Conservation (phyloP, 2,797 vertebrate genomes). For the Podargus strigoides region DNA sequence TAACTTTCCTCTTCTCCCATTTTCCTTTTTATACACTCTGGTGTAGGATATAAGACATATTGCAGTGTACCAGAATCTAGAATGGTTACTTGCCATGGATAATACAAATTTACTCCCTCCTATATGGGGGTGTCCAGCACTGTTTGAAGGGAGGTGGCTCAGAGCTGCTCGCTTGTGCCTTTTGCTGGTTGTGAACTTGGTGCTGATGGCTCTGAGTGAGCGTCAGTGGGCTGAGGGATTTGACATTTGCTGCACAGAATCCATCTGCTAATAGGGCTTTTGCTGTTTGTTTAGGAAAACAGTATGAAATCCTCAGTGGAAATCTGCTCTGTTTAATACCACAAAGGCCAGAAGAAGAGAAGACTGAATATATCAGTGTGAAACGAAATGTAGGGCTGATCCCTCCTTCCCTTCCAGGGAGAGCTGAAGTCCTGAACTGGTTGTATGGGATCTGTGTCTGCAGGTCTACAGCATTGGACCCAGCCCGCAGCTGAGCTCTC, state of each 20-base stretch:
- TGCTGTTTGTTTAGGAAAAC: background rate
- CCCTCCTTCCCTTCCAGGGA: background rate
- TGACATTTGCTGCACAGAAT: background rate
- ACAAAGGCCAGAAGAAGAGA: background rate
- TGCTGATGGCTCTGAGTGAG: background rate
- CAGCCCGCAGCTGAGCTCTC: background rate
- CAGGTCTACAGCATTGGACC: background rate
- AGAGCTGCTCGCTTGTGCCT: background rate
- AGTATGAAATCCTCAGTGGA: background rate
- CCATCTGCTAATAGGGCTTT: background rate
- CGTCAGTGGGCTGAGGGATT: background rate
- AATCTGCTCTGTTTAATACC: background rate
- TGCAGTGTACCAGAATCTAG: background rate
- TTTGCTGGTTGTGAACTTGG: background rate
- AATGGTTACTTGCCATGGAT: background rate
- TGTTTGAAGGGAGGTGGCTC: background rate
- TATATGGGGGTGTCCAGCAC: background rate
- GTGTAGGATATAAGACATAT: background rate
- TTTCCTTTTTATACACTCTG: background rate
- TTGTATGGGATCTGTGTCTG: background rate
- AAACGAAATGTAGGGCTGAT: background rate
- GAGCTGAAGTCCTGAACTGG: background rate
- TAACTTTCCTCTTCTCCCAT: background rate
- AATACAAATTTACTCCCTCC: background rate
- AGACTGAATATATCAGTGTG: background rate